Percentiles rank a stretch among this genome's conserved stretches.
phyloP scores from a whole-genome alignment of 2,113 vertebrate genomes.

The Myodes glareolus region DNA sequence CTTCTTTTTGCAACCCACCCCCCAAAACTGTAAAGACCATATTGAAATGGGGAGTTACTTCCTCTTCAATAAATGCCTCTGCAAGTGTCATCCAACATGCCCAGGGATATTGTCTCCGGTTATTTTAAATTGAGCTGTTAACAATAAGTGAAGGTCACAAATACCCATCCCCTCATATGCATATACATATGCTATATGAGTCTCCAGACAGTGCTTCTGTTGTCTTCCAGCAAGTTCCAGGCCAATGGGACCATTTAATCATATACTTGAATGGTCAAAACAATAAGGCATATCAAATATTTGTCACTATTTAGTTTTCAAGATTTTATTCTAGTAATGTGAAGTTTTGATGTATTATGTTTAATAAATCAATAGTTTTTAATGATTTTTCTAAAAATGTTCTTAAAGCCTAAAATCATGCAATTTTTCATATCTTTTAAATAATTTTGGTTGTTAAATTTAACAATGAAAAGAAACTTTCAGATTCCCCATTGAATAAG shows the following conservation, averaged over 20 bases:
- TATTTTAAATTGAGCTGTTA: not conserved
- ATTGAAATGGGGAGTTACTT: not conserved
- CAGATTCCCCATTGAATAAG: not conserved
- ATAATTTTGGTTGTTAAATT: not conserved
- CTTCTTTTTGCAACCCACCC: not conserved
- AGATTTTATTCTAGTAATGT: not conserved
- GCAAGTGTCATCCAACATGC: not conserved
- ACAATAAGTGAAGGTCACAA: not conserved
- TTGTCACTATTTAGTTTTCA: not conserved
- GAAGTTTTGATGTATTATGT: not conserved
- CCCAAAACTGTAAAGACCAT: too few relatives aligned
- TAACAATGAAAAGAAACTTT: not conserved
- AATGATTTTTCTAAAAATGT: not conserved
- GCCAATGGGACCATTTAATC: rapidly evolving
- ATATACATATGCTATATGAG: not conserved
- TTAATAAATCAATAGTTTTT: not conserved
- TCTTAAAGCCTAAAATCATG: not conserved
- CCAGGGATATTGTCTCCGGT: not conserved
- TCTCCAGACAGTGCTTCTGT: not conserved
- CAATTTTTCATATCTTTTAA: not conserved
- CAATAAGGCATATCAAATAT: not conserved
- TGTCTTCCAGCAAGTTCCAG: not conserved
- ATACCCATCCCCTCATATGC: too few relatives aligned
- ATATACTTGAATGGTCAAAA: not conserved
- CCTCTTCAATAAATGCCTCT: not conserved